Percentiles rank a stretch among this genome's conserved stretches.
Conservation (phyloP, 2,888 invertebrate species). For the Nysson spinosus region DNA sequence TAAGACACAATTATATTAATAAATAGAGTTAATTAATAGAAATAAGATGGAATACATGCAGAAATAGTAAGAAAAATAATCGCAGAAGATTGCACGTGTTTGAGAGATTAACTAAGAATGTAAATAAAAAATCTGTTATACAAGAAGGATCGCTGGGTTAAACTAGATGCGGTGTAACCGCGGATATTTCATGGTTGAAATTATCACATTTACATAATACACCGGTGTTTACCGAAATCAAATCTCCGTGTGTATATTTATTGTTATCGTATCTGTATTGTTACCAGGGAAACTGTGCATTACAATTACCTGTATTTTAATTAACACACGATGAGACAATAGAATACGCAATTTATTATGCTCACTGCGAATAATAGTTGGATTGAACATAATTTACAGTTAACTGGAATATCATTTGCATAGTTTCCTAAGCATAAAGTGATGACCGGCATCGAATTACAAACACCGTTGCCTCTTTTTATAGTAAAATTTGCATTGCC, state of each 20-base stretch:
- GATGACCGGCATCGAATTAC: constrained; percentile 3
- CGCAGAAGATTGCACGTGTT: too few relatives aligned
- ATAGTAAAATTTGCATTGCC: too few relatives aligned
- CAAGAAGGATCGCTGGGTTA: not conserved
- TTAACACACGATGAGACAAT: constrained; percentile 49
- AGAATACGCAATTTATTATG: constrained; percentile 39
- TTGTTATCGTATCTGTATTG: constrained; percentile 28
- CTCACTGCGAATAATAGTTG: constrained; percentile 26
- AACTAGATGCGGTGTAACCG: too few relatives aligned
- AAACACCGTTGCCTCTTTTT: not conserved
- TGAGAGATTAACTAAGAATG: too few relatives aligned
- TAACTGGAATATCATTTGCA: constrained; percentile 15
- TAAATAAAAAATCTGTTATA: too few relatives aligned
- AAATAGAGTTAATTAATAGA: too few relatives aligned
- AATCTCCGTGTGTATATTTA: constrained; percentile 23
- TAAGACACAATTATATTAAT: too few relatives aligned
- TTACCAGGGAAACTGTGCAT: constrained; percentile 26
- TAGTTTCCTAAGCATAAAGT: not conserved
- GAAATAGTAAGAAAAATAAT: too few relatives aligned
- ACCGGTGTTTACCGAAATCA: not conserved
- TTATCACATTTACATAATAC: not conserved
- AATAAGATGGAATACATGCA: too few relatives aligned
- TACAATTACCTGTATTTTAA: constrained; percentile 50
- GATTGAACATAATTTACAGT: constrained; percentile 31
- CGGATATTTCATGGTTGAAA: not conserved